Evolutionary conservation across 2,888 invertebrate genomes (phyloP), one percentile per base, ranked within the genome.

Genomic region (Villa cingulata): DNA sequence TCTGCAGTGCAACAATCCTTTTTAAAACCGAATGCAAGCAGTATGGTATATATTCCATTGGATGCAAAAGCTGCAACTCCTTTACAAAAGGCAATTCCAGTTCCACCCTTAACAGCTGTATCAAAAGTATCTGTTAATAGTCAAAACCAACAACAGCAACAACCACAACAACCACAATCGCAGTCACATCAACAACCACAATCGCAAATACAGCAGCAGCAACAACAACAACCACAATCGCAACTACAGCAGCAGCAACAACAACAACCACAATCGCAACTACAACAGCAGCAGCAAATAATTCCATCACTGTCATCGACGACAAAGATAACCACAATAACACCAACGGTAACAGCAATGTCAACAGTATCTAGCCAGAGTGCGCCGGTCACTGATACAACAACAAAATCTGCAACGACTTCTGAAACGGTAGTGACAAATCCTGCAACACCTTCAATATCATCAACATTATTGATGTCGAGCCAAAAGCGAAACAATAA

Each of bases 31-130:
- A 54, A 62, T 9, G 60, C 59, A 38, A 64, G 62, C 16, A 65
- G 63, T 43, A 68, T 68, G 68, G 68, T 68, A 2, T 62, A 65
- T 20, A 68, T 68, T 58, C 68, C 68, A 7, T 48, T 59, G n/a
- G 62, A 65, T 42, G 49, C 48, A 17, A 51, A 38, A 12, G 38
- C 17, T 16, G 32, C 42, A 20, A 38, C 43, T 29, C 32, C 47
- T 19, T 37, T 47, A 32, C 43, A 47, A 18, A 50, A 51, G 39
- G 16, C 53, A 19, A 46, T 61, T 17, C 62, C 66, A 1, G 59
- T 66, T 44, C 63, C 68, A 6, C 63, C 64, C 1, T 38, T 65
- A 16, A 59, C 64, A 2, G 65, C 67, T 1, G 64, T 64, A 0
- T 61, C 65, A 1, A 36, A 36, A 36, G 9, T 19, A 7, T 15